Evolutionary conservation across 2,888 invertebrate genomes (phyloP), one percentile per base, ranked within the genome.

Genomic region (Lapara coniferarum): DNA sequence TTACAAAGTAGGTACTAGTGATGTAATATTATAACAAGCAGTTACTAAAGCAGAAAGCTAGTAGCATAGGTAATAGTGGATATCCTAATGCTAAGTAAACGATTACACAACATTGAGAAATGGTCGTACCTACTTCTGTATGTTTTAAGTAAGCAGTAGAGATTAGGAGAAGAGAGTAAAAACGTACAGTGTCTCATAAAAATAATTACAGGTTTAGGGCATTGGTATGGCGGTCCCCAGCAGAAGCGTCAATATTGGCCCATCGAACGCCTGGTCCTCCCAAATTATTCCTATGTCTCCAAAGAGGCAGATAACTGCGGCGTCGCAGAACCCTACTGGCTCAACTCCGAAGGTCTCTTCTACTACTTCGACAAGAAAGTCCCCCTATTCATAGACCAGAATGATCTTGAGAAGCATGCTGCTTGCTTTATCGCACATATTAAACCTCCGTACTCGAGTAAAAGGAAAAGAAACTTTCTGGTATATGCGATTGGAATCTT

Each of bases 161-260:
- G 25, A 25, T 25, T 25, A 2, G 25, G 25, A 25, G 25, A 25
- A 25, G 25, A 25, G 25, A 25, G 25, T 25, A 25, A 25, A 25
- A 25, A 25, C 25, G 25, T 25, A 25, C 25, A 25, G 25, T 25
- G 25, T 25, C 14, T 14, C 10, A 53, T 14, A 8, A 57, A n/a
- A 44, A 13, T 10, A 8, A 19, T 66, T 71, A 6, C 74, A 92
- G 91, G 87, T 10, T 72, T 83, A 4, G 77, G 80, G n/a, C 88
- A 95, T 75, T 96, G 96, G 96, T 96, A 94, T 74, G 95, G 95
- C 13, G 95, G 95, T 0, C 94, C 95, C 0, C 94, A 95, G 70
- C 93, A 94, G 74, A 93, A 92, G 72, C 87, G 91, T 0, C 95
- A 95, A 75, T 94, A 94, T 79, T 96, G 95, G 95, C 95, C 95